Conservation (phyloP, 2,113 vertebrate species). For the Lophius piscatorius region DNA sequence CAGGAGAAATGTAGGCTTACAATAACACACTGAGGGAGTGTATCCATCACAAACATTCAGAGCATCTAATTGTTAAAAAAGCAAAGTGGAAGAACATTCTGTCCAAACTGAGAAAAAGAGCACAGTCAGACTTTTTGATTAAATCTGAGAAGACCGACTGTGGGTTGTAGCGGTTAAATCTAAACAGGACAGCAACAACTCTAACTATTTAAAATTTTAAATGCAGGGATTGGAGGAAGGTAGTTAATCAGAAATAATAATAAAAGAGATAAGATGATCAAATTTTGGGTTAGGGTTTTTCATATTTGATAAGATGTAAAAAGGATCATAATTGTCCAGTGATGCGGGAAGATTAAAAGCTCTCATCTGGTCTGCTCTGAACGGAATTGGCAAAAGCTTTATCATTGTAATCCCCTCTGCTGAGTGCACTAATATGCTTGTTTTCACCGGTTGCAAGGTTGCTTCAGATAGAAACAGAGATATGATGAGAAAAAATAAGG, state of each 20-base stretch:
- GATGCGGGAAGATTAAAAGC: constrained; percentile 52
- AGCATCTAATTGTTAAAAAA: background rate
- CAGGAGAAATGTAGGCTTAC: background rate
- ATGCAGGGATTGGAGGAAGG: too few species aligned
- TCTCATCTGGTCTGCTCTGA: constrained; percentile 46
- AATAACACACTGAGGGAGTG: too few species aligned
- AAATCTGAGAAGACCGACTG: too few species aligned
- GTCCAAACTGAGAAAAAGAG: background rate
- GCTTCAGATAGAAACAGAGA: constrained; percentile 16
- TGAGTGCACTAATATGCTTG: constrained; percentile 62
- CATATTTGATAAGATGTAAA: constrained; percentile 3
- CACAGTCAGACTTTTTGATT: too few species aligned
- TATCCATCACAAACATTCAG: background rate
- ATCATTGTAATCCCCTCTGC: constrained; percentile 57
- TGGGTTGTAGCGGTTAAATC: too few species aligned
- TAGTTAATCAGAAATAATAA: too few species aligned
- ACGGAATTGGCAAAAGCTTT: constrained; percentile 51
- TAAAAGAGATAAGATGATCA: background rate
- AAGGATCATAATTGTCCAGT: constrained; percentile 37
- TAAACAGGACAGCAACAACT: too few species aligned
- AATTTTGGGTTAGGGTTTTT: background rate
- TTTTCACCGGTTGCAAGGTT: constrained; percentile 36
- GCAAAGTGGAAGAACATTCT: background rate
- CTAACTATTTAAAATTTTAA: too few species aligned
- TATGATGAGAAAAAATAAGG: background rate